Conservation (phyloP, 2,888 invertebrate species). For the Melanostoma mellinum region DNA sequence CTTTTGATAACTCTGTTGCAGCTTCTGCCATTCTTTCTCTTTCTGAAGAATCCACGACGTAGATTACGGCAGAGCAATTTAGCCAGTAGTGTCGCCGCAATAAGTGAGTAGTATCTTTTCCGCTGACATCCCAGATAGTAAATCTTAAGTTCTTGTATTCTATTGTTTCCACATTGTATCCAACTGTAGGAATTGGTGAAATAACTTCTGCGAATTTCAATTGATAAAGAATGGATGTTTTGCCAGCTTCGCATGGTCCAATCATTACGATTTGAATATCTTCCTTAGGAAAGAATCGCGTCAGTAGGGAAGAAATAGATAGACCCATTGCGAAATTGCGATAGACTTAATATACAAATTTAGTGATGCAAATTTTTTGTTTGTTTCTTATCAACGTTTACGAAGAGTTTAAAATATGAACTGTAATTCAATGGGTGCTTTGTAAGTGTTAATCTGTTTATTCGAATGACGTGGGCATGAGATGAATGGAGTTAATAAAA, state of each 20-base stretch:
- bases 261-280: conserved; percentile 78
- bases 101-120: conserved; percentile 76
- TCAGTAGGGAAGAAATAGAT: conserved; percentile 75
- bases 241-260: conserved; percentile 79
- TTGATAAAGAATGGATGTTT: conserved; percentile 78
- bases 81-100: conserved; percentile 78
- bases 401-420: conserved; percentile 4
- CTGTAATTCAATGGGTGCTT: background rate
- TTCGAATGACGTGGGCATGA: conserved; percentile 33
- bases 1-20: conserved; percentile 75
- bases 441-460: conserved; percentile 22
- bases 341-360: background rate
- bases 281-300: conserved; percentile 74
- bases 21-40: conserved; percentile 74
- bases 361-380: background rate
- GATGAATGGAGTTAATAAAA: too few species aligned
- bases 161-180: conserved; percentile 78
- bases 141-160: conserved; percentile 77
- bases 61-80: conserved; percentile 77
- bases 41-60: conserved; percentile 78
- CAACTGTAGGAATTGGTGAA: conserved; percentile 77
- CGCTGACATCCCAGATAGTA: conserved; percentile 79
- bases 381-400: background rate
- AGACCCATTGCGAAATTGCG: conserved; percentile 75
- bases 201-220: conserved; percentile 76